Evolutionary conservation across 1,140 invertebrate genomes (phyloP).

Genomic region (Drosophila cardini): DNA sequence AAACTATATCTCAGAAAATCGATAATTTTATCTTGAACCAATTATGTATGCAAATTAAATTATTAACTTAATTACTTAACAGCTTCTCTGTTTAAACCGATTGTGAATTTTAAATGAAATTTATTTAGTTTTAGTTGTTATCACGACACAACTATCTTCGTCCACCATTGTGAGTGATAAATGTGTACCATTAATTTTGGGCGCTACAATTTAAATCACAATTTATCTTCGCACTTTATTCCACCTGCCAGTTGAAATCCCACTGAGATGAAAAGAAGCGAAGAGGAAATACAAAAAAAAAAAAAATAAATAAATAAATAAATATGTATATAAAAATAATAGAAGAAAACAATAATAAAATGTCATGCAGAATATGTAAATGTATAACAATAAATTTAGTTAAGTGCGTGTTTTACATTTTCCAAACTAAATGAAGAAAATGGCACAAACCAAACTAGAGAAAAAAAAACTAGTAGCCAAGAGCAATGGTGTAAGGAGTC

Average conservation of each 20-base stretch:
- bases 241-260: conserved; percentile 36
- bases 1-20: neutral
- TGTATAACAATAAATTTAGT: conserved; percentile 61
- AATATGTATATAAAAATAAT: too few species aligned
- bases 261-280: neutral
- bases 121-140: neutral
- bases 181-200: conserved; percentile 31
- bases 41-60: neutral
- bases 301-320: too few species aligned
- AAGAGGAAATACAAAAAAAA: neutral
- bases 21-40: too few species aligned
- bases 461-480: neutral
- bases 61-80: neutral
- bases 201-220: conserved; percentile 35
- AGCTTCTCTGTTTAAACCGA: neutral
- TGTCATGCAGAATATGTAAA: conserved; percentile 66
- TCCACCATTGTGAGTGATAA: conserved; percentile 10
- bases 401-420: conserved; percentile 55
- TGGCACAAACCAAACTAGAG: neutral
- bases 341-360: conserved; percentile 45
- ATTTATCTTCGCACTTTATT: conserved; percentile 35
- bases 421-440: conserved; percentile 19
- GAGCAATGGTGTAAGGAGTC: neutral
- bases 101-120: conserved; percentile 18
- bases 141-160: neutral